A percentile compares a stretch with the other conserved stretches of the same genome.
Conservation (phyloP, 1,140 invertebrate species). For the Diabrotica undecimpunctata region DNA sequence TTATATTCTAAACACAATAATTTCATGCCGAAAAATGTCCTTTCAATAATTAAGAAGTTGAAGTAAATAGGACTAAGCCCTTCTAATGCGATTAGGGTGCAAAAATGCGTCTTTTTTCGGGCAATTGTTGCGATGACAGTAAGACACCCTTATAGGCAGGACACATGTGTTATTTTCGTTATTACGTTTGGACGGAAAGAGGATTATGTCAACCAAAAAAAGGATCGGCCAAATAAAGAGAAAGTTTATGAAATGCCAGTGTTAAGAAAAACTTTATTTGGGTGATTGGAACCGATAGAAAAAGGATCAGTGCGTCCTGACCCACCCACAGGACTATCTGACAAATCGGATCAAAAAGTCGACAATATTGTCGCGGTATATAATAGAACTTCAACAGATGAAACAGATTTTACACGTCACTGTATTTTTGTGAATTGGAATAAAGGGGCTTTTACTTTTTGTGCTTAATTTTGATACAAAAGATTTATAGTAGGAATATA, state of each 20-base stretch:
- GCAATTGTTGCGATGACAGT: conserved; percentile 47
- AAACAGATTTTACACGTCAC: conserved; percentile 40
- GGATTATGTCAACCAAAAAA: conserved; percentile 43
- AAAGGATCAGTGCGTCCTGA: conserved; percentile 43
- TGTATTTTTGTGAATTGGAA: conserved; percentile 28
- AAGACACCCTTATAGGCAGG: conserved; percentile 46
- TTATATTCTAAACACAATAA: conserved; percentile 25
- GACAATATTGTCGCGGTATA: conserved; percentile 47
- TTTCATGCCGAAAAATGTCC: conserved; percentile 23
- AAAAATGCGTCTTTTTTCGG: conserved; percentile 35
- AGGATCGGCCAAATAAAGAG: not conserved
- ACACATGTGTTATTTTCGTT: conserved; percentile 47
- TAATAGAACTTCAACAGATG: conserved; percentile 31
- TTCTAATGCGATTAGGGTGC: conserved; percentile 36
- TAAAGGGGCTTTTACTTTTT: not conserved
- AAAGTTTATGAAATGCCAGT: not conserved
- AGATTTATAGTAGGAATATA: no score
- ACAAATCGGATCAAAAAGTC: conserved; percentile 51
- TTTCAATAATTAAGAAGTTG: conserved; percentile 33
- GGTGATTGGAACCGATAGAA: conserved; percentile 42
- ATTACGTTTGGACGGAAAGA: conserved; percentile 45
- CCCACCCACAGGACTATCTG: conserved; percentile 46
- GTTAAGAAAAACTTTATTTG: conserved; percentile 6
- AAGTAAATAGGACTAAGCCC: conserved; percentile 26
- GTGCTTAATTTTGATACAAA: no score